A percentile compares a stretch with the other conserved stretches of the same genome.
Evolutionary conservation across 2,113 vertebrate genomes (phyloP).

Genomic region (Pelobates fuscus): DNA sequence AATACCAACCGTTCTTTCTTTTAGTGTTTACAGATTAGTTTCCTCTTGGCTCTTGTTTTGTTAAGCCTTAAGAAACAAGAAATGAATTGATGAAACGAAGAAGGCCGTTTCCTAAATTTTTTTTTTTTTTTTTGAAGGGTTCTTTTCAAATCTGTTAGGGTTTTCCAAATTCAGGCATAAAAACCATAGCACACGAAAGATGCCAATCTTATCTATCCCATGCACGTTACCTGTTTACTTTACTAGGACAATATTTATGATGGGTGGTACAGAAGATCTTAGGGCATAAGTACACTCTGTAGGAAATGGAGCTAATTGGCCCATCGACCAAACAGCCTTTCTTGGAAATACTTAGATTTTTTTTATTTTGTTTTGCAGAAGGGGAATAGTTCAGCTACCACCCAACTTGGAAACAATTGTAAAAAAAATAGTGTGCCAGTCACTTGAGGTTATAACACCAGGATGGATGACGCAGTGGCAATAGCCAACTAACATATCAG

Average conservation of each 20-base stretch:
- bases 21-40: conserved; percentile 28
- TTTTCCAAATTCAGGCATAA: conserved; percentile 13
- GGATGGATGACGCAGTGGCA: too few species aligned
- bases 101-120: conserved; percentile 6
- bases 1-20: not conserved
- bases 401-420: not conserved
- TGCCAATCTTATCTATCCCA: conserved; percentile 24
- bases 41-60: not conserved
- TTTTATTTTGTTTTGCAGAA: not conserved
- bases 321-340: conserved; percentile 8
- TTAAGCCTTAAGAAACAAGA: conserved; percentile 10
- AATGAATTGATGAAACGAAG: conserved; percentile 11
- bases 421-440: too few species aligned
- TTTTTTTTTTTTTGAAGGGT: too few species aligned
- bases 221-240: conserved; percentile 7
- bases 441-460: too few species aligned
- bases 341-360: not conserved
- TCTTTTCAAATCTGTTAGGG: not conserved
- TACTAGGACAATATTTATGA: conserved; percentile 8
- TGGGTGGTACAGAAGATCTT: conserved; percentile 40
- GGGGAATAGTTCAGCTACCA: not conserved
- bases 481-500: too few species aligned
- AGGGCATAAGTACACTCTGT: conserved; percentile 13
- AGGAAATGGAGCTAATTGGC: conserved; percentile 17
- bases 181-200: not conserved